A percentile compares a stretch with the other conserved stretches of the same genome.
Evolutionary conservation across 2,888 invertebrate species (phyloP).

Genomic region (Aradus depressus): DNA sequence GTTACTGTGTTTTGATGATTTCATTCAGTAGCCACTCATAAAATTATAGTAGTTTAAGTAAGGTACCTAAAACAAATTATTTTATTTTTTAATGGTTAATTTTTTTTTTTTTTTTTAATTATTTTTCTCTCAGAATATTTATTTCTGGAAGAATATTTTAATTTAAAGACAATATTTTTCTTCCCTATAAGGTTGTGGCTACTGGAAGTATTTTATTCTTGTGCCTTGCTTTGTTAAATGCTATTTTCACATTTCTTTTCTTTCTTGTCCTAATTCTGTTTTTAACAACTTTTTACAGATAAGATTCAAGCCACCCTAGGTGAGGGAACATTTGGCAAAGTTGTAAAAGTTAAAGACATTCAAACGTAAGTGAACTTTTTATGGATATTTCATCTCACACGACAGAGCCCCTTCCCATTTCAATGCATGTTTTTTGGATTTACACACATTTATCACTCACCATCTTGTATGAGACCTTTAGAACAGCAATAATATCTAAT

Average conservation of each 20-base stretch:
- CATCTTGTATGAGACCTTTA: too few species aligned
- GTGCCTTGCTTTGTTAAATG: constrained; percentile 1
- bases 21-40: too few species aligned
- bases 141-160: not conserved
- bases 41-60: too few species aligned
- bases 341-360: constrained; percentile 95
- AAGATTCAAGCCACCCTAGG: constrained; percentile 96
- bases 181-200: constrained; percentile 11
- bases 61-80: too few species aligned
- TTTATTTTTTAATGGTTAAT: too few species aligned
- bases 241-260: not conserved
- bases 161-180: constrained; percentile 1
- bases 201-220: too few species aligned
- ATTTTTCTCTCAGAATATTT: constrained; percentile 1
- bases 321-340: constrained; percentile 99
- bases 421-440: too few species aligned
- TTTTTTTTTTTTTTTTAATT: constrained; percentile 4
- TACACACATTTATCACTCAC: too few species aligned
- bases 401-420: too few species aligned
- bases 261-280: not conserved
- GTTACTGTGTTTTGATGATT: too few species aligned
- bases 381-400: too few species aligned
- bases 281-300: constrained; percentile 69
- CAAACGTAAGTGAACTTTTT: constrained; percentile 44
- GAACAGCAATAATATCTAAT: too few species aligned